Conservation (phyloP, 2,888 invertebrate genomes). For the Sarcophaga carnaria region DNA sequence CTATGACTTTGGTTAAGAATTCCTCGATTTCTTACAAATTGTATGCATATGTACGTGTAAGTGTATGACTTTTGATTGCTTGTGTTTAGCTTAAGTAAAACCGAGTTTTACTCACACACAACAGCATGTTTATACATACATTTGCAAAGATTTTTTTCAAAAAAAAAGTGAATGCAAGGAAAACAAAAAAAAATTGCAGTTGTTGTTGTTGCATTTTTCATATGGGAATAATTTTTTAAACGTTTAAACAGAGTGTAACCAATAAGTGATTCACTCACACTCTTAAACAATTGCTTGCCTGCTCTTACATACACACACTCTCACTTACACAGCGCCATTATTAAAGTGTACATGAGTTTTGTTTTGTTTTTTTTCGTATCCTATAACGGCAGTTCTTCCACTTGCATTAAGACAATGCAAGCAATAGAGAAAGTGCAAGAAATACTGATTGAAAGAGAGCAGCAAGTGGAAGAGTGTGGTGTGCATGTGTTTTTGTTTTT, state of each 20-base stretch:
- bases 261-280: constrained; percentile 68
- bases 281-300: constrained; percentile 60
- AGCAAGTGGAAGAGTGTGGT: constrained; percentile 19
- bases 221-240: constrained; percentile 69
- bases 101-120: neutral
- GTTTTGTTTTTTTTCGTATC: neutral
- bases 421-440: neutral
- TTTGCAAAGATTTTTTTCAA: neutral
- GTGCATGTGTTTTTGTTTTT: constrained; percentile 6
- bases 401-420: constrained; percentile 14
- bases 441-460: neutral
- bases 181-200: neutral
- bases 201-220: constrained; percentile 33
- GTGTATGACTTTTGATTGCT: constrained; percentile 50
- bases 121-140: neutral
- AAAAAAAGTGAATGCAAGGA: neutral
- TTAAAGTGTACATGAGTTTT: constrained; percentile 28
- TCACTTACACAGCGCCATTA: constrained; percentile 4
- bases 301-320: constrained; percentile 11
- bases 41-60: too few species aligned
- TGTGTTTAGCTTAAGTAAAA: constrained; percentile 46
- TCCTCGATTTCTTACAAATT: too few species aligned
- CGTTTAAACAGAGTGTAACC: constrained; percentile 67
- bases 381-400: constrained; percentile 11
- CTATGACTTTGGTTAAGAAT: constrained; percentile 1